A percentile compares a stretch with the other conserved stretches of the same genome.
These are phyloP conservation scores for Lepidothrix coronata DNA, from an alignment of 2,113 vertebrate genomes.

Conservation along the genomic window DNA sequence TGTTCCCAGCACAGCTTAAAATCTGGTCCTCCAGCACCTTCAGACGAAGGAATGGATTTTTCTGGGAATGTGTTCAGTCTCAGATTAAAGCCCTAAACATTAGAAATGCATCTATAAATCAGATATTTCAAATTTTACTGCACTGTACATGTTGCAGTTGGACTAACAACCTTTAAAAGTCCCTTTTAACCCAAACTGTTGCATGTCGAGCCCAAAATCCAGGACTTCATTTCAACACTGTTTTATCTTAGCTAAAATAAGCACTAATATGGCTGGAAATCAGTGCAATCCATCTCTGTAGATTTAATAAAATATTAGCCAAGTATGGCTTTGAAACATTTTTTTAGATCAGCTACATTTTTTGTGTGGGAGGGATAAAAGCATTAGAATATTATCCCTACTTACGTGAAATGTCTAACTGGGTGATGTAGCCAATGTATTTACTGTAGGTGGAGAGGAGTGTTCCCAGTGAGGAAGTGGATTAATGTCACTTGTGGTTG, in stretches of 20 bases:
- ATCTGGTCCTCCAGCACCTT: not conserved
- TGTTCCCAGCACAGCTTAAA: not conserved
- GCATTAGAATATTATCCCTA: not conserved
- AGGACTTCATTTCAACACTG: not conserved
- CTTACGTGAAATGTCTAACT: not conserved
- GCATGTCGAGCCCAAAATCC: not conserved
- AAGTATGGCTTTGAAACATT: not conserved
- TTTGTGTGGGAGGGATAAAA: not conserved
- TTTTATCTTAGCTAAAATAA: not conserved
- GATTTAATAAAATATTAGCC: not conserved
- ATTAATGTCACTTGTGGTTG: not conserved
- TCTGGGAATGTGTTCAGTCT: not conserved
- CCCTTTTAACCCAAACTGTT: not conserved
- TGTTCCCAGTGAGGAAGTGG: not conserved
- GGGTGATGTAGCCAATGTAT: not conserved
- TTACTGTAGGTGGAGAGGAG: not conserved
- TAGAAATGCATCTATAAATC: not conserved
- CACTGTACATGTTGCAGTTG: not conserved
- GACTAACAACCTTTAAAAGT: not conserved
- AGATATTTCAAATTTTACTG: not conserved
- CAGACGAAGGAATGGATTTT: not conserved
- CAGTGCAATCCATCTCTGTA: not conserved
- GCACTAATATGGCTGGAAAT: not conserved
- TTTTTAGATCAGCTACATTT: fast-evolving
- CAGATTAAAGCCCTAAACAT: not conserved